Conservation (phyloP, 2,888 invertebrate species). For the Zhuqinia jingwanae region DNA sequence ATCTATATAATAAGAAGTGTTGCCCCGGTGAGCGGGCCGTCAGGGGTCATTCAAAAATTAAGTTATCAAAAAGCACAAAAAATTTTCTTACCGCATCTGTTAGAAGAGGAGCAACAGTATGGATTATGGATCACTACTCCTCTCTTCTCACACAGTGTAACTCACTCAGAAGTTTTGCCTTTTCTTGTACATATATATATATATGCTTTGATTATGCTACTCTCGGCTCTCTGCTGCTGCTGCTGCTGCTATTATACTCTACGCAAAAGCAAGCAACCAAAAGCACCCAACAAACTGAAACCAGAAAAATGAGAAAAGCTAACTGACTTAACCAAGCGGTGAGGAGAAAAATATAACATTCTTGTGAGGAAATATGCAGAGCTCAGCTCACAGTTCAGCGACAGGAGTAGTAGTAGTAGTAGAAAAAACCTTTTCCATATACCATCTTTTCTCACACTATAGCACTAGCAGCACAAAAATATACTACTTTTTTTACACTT, state of each 20-base stretch:
- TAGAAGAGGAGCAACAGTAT: slow-evolving; percentile 57
- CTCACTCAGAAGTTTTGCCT: not conserved
- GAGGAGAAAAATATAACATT: not conserved
- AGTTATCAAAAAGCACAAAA: no score
- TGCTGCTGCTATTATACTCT: not conserved
- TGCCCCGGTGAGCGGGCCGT: no score
- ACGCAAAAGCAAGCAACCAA: not conserved
- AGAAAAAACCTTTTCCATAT: no score
- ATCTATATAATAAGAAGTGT: no score
- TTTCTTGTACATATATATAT: no score
- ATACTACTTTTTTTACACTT: not conserved
- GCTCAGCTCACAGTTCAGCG: not conserved
- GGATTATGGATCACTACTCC: slow-evolving; percentile 38
- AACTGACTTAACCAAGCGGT: not conserved
- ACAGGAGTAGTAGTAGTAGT: not conserved
- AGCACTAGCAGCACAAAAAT: no score
- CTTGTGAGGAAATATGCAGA: no score
- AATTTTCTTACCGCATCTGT: no score
- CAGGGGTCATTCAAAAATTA: no score
- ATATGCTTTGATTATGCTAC: no score
- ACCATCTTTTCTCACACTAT: no score
- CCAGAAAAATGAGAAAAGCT: not conserved
- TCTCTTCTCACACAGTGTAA: not conserved
- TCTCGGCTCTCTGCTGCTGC: not conserved
- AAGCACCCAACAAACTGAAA: not conserved